Evolutionary conservation across 1,140 invertebrate species (phyloP), one percentile per base, ranked within the genome.

Genomic region (Cotesia glomerata): DNA sequence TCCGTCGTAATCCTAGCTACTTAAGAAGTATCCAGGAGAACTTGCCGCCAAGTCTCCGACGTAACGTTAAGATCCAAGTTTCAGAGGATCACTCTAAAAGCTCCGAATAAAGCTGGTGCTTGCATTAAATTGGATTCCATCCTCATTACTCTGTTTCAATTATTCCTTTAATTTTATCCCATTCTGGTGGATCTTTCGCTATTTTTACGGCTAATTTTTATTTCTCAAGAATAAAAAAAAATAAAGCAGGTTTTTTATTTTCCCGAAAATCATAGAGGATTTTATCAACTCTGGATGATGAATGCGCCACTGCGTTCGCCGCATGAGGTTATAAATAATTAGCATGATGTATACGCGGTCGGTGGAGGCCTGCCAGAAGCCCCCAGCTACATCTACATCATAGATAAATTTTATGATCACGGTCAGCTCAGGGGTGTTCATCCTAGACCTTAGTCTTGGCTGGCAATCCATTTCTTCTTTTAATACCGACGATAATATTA

Each of bases 271-370:
- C 26, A 26, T 26, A 3, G 3, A 26, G 26, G 26, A 26, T 26
- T 26, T 26, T 26, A 2, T 26, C 26, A 26, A 26, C 26, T 26
- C 26, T 26, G 26, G 26, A 26, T 26, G 26, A 26, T 26, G 26
- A 26, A 26, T 26, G 26, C 26, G 26, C 26, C 26, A 63, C 61
- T 32, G 11, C 26, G 26, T 63, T 32, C 11, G 13, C 61, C 61
- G 35, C 63, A 65, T 45, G 36, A 45, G 77, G 81, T 82, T 83
- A 85, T 85, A 83, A 85, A 85, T 85, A 85, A 84, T 85, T 84
- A 85, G 79, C 69, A 77, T 80, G 79, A 83, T 80, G 76, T 80
- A 83, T 80, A 83, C 80, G 74, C 77, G 73, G 76, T 72, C 49
- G 63, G 54, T 49, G 16, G 35, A 45, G 63, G 36, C 36, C 36